Base-by-base conservation (phyloP, 2,888 invertebrate species). In the Spodoptera exigua region DNA sequence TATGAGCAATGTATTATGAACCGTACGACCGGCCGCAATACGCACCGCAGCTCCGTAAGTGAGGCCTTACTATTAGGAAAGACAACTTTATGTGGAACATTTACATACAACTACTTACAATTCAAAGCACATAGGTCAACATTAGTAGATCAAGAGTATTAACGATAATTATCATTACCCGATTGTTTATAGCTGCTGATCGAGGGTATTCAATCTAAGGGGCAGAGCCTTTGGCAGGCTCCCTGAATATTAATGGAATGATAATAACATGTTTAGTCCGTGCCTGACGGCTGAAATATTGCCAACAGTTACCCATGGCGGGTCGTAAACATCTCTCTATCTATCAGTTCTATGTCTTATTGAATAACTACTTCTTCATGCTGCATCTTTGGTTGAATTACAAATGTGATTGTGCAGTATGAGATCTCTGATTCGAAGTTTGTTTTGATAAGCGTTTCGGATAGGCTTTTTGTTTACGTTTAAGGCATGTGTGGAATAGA, bases 171-270 rank as follows among this genome's bases (percentile, higher is more conserved):
- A 76, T 62, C 56, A 68, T 59, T 59, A 54, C 51, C 27, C 18
- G 27, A 53, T 47, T 64, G 55, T 65, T 70, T 61, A 78, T 68
- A 57, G 55, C 53, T 51, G 61, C 68, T 70, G 74, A 83, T 83
- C 66, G 61, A 51, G 63, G 55, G 61, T 74, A 79, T 82, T 77
- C 71, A 76, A 79, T 78, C 71, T 56, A 69, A 69, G 73, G 56
- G 55, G 55, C 57, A 61, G 72, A 70, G 61, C 68, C 68, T 80
- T 89, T 90, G 87, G 89, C 89, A 85, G 79, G 72, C 72, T 68
- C 76, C 79, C 78, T 84, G 89, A 89, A 90, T 90, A 88, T 85
- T 89, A 90, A 89, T 87, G 83, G 81, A 82, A 84, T 82, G 82
- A 84, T 85, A 82, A 84, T 82, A 81, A 84, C 84, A 83, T 85